Evolutionary conservation across 2,113 vertebrate genomes (phyloP), one percentile per base, ranked within the genome.

Genomic region (Benitochromis conjunctus): DNA sequence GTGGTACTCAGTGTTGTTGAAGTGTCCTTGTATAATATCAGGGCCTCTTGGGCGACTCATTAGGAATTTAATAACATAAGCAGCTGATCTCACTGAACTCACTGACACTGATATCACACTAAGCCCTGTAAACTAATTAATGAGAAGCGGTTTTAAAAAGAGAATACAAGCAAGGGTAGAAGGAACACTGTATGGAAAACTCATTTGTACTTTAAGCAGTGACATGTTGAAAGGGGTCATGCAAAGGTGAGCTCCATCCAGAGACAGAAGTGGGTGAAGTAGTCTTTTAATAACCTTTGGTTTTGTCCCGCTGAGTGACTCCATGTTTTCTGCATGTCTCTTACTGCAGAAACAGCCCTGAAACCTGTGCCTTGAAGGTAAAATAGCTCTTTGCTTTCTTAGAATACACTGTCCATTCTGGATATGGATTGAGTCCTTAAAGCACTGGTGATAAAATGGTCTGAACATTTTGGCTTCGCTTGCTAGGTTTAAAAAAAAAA

Each of bases 41-140:
- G 36, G 4, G 81, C 80, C 85, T 91, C 60, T 77, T 14, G 43
- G 38, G 41, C 36, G 38, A 66, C 56, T 89, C 74, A 86, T 90
- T 86, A 83, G n/a, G 60, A 90, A 34, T 90, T 83, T 78, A 86
- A 93, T 87, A 84, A 84, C 53, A 53, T 6, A 3, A 85, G 79
- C 55, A 79, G 62, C 64, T 74, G 80, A 88, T 90, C 81, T 81
- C 31, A 80, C 80, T 74, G 80, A 81, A 77, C 60, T 38, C 41
- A n/a, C 58, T 85, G 80, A 62, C 74, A 41, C 74, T 56, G 66
- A 88, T 62, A 85, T 83, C 79, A 26, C 56, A 11, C 80, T 88
- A 56, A 90, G 71, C 85, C 7, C 13, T 4, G 56, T 11, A n/a
- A 86, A 83, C 62, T 82, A 82, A 91, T 85, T 90, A 89, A 89